Conservation (phyloP, 2,113 vertebrate genomes). For the Hydrolagus affinis region DNA sequence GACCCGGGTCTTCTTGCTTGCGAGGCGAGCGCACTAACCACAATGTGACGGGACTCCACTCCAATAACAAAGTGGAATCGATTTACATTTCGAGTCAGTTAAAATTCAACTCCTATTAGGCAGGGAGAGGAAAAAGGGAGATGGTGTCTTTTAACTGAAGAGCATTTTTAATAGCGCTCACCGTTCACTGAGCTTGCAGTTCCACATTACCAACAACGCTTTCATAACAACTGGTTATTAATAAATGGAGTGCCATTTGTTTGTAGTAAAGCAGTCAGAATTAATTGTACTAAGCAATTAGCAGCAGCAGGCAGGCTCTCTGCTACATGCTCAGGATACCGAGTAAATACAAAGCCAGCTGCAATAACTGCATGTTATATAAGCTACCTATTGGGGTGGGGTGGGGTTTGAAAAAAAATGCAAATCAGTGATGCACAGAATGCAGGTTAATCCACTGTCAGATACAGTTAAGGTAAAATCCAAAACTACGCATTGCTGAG, state of each 20-base stretch:
- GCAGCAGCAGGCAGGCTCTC: constrained; percentile 22
- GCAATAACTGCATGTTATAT: not conserved
- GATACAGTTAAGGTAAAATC: not conserved
- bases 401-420: not conserved
- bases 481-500: not conserved
- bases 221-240: constrained; percentile 29
- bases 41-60: too few species aligned
- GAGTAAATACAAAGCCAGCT: not conserved
- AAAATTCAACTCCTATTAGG: not conserved
- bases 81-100: not conserved
- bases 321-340: not conserved
- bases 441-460: not conserved
- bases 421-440: too few species aligned
- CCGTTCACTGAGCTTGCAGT: not conserved
- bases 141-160: not conserved
- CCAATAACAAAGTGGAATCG: too few species aligned
- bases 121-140: not conserved
- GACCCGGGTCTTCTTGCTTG: too few species aligned
- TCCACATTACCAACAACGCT: not conserved
- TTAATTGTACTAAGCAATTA: constrained; percentile 22
- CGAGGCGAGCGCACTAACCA: too few species aligned
- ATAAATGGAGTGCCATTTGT: not conserved
- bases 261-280: constrained; percentile 23
- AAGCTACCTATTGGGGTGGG: not conserved
- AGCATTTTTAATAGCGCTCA: not conserved